Conservation (phyloP, 2,113 vertebrate species). For the Engystomops pustulosus region DNA sequence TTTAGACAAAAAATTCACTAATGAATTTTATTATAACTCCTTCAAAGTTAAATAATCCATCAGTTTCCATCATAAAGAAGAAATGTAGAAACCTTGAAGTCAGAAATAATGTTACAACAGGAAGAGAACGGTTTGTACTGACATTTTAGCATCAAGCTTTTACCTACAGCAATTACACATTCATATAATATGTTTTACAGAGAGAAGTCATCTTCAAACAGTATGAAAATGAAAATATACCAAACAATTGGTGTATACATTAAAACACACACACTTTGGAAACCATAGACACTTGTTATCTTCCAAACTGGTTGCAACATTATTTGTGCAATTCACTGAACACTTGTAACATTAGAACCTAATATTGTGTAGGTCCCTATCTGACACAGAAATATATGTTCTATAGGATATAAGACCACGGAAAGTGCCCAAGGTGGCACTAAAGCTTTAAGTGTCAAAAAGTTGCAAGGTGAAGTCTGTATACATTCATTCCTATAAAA, state of each 20-base stretch:
- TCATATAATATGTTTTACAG: too few relatives aligned
- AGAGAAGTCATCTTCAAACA: background rate
- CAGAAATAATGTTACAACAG: background rate
- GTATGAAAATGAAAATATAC: background rate
- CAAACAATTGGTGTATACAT: background rate
- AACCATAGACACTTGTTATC: background rate
- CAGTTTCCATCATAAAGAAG: background rate
- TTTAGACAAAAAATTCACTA: too few relatives aligned
- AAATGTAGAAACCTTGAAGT: slow-evolving; percentile 14
- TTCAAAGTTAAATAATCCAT: background rate
- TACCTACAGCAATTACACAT: background rate
- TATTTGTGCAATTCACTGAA: too few relatives aligned
- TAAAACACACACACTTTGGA: background rate
- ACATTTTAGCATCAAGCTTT: background rate
- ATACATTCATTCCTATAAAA: too few relatives aligned
- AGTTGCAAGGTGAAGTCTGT: too few relatives aligned
- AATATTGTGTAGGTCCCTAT: too few relatives aligned
- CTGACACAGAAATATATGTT: too few relatives aligned
- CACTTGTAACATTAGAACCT: too few relatives aligned
- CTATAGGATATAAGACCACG: too few relatives aligned
- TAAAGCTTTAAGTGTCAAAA: too few relatives aligned
- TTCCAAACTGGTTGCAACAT: too few relatives aligned
- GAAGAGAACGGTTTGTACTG: background rate
- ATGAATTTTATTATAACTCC: slow-evolving; percentile 5
- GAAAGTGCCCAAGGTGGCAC: too few relatives aligned